Base-by-base conservation (phyloP, 2,888 invertebrate species). In the Lochmaea capreae region DNA sequence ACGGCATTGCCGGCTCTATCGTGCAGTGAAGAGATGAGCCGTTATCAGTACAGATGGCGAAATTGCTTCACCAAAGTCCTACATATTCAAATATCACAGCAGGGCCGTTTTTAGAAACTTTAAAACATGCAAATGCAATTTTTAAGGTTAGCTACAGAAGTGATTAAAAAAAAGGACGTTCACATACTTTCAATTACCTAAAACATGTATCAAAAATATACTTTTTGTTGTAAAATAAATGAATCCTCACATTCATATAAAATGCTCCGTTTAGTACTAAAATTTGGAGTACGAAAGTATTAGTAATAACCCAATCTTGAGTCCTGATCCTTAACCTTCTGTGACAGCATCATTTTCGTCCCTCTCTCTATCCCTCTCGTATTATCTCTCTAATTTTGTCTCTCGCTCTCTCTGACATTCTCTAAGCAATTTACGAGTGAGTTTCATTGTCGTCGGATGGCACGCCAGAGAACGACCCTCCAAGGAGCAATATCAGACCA, bases 401-500 rank as follows among this genome's bases (percentile, higher is more conserved):
- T 75, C 77, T 72, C 71, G 16, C 65, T 75, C 77, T 72, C 71
- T 74, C 72, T 46, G 66, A 73, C 74, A 77, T 79, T 80, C 81
- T 80, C 79, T 79, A 80, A 84, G 84, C 87, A 86, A 86, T 87
- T 87, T 87, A 87, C 86, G 86, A 86, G 84, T 83, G 84, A 85
- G 86, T 86, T 86, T 87, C 87, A 87, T 87, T 87, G 87, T 87
- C 87, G 87, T 86, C 87, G 85, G 84, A 86, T 84, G 85, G 83
- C 83, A 85, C 85, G 84, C 81, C 84, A 84, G 85, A 85, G 85
- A 88, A 88, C 86, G 87, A 86, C 87, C 86, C 88, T 87, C 88
- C 83, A 85, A 87, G 87, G 88, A 88, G 87, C 87, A 87, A 88
- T 88, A 87, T 87, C 87, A 82, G 87, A 86, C 89, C 89, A 89